Conservation (phyloP, 92 coral and sea anemone species). For the Bergia sp. region DNA sequence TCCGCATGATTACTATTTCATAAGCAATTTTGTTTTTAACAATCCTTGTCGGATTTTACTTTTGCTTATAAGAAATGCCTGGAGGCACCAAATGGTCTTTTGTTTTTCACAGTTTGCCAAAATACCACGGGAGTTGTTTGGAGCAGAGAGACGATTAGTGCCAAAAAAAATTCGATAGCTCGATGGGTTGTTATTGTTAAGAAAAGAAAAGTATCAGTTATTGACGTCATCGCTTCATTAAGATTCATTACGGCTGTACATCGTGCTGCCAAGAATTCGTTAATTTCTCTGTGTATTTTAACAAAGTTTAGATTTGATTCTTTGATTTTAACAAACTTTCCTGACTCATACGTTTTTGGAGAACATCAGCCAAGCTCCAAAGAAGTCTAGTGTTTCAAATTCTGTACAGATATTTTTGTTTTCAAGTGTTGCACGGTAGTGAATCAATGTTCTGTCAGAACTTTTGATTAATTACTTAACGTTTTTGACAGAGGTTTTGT, state of each 20-base stretch:
- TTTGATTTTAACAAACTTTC: neutral
- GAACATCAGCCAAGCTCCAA: neutral
- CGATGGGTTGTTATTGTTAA: neutral
- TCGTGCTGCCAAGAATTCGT: neutral
- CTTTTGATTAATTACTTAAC: neutral
- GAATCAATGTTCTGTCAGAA: neutral
- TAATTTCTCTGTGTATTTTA: too few relatives aligned
- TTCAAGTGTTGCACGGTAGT: neutral
- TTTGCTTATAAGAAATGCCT: neutral
- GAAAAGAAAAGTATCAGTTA: neutral
- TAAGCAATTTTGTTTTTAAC: conserved; percentile 26
- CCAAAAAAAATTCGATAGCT: neutral
- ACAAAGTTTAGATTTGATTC: neutral
- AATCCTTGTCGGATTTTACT: neutral
- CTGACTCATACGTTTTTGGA: neutral
- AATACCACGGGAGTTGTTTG: neutral
- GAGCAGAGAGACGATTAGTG: neutral
- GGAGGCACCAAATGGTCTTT: neutral
- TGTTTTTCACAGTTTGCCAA: conserved; percentile 31
- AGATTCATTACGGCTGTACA: neutral
- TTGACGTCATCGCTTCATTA: neutral
- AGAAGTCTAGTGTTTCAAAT: neutral
- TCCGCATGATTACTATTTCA: neutral
- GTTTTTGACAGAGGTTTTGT: neutral
- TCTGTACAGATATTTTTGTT: neutral